Evolutionary conservation across 2,113 vertebrate genomes (phyloP), one percentile per base, ranked within the genome.

Genomic region (Rhea pennata): DNA sequence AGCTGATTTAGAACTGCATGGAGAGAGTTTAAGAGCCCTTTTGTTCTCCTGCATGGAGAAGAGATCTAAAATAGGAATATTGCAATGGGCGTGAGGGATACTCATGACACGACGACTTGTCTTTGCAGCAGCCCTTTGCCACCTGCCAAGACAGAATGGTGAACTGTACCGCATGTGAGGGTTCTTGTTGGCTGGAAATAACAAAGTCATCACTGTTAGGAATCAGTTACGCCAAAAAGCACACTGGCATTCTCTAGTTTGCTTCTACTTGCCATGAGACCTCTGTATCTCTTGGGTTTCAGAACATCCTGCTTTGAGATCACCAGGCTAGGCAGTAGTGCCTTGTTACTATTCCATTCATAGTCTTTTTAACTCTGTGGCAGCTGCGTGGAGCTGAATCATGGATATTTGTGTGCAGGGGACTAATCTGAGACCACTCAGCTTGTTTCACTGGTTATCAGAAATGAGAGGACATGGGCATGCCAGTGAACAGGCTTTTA

Each of bases 271-370:
- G 15, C 56, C 46, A 54, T 31, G 66, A 66, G 65, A 58, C 4
- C 21, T 66, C 15, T 69, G 56, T 17, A 66, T 9, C 59, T 42
- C 12, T 27, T 44, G 42, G 70, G n/a, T 69, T 44, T 61, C n/a
- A 78, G 70, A 26, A 90, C 39, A 54, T 6, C 9, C 64, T 6
- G 11, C 16, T 40, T 73, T 66, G 44, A 50, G 48, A 21, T 2
- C 15, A 26, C 8, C 53, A 72, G 62, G 21, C 36, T 75, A 46
- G 61, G 66, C 29, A 86, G 54, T 33, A 0, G 0, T 86, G 61
- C 39, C 24, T 44, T 39, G 54, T 23, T 12, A 1, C 71, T 3
- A 0, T 12, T 73, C 33, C 8, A 21, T 36, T 79, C 2, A 0
- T 9, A 36, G 36, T 27, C 40, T 20, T 9, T 65, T 73, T 19